Base-by-base conservation (phyloP, 1,140 invertebrate species). In the Meteorus sp. region DNA sequence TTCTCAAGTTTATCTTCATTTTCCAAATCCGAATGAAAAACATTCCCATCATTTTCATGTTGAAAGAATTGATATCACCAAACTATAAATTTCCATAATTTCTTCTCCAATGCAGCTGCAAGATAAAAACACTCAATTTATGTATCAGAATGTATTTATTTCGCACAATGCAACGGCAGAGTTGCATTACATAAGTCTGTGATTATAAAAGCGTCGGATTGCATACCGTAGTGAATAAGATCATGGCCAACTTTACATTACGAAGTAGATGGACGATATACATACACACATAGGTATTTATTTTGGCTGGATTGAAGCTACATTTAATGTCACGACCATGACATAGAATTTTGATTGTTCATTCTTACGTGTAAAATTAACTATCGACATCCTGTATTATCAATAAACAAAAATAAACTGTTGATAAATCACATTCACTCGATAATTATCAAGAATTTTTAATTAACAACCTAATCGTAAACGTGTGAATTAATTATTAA, bases 201-300 rank as follows among this genome's bases (percentile, higher is more conserved):
- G 60, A 73, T 75, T 73, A 75, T 74, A 73, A 67, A 72, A 75
- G 65, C 69, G 66, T 71, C n/a, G 5, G 13, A 47, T 56, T 67
- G 69, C 71, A 70, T 71, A 65, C 61, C 59, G 63, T 48, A 33
- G n/a, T n/a, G n/a, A 61, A 61, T 66, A 67, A 68, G 68, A 73
- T 74, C 72, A 73, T 67, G 72, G 73, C 69, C 72, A 72, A 60
- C 60, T 37, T 64, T 59, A 68, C 71, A 75, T 73, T 75, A 75
- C 73, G 70, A 68, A 62, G 66, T 65, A 65, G 71, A 75, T 73
- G 69, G 72, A 71, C 74, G 72, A 74, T 72, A 72, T 63, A 68
- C 68, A 72, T 74, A 67, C 64, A 67, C 48, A 62, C 56, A 52
- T 65, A 60, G 61, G n/a, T n/a, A n/a, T n/a, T n/a, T n/a, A n/a